Evolutionary conservation across 2,113 vertebrate species (phyloP).

Genomic region (Proterorhinus semilunaris): DNA sequence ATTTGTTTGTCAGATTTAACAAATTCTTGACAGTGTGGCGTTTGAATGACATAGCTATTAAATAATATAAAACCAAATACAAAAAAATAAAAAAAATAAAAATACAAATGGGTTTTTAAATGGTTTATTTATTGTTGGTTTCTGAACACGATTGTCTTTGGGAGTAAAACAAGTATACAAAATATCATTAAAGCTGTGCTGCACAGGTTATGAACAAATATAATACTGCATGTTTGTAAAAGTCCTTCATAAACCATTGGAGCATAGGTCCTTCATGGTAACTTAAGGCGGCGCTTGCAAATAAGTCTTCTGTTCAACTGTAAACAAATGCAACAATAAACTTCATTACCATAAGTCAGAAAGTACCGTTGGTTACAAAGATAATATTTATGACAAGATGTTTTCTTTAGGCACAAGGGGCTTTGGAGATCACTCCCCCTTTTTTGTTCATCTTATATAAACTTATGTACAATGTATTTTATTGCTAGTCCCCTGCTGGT

Average conservation of each 20-base stretch:
- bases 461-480: not conserved
- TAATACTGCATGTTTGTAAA: conserved; percentile 61
- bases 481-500: conserved; percentile 15
- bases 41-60: too few relatives aligned
- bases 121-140: conserved; percentile 39
- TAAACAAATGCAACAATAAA: conserved; percentile 34
- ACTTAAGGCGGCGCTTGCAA: conserved; percentile 23
- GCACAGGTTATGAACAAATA: conserved; percentile 26
- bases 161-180: conserved; percentile 19
- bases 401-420: conserved; percentile 47
- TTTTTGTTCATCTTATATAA: not conserved
- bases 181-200: conserved; percentile 41
- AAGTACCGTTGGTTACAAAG: conserved; percentile 52
- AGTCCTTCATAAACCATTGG: conserved; percentile 44
- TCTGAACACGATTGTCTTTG: conserved; percentile 53
- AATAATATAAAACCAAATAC: not conserved
- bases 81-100: conserved; percentile 21
- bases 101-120: conserved; percentile 19
- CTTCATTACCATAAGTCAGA: conserved; percentile 12
- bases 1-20: too few relatives aligned
- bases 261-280: conserved; percentile 24
- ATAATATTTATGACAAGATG: conserved; percentile 17
- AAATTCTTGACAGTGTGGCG: too few relatives aligned
- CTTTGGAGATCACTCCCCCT: conserved; percentile 40
- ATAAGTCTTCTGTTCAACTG: conserved; percentile 23